Conservation (phyloP, 2,888 invertebrate genomes). For the Netelia melanura region DNA sequence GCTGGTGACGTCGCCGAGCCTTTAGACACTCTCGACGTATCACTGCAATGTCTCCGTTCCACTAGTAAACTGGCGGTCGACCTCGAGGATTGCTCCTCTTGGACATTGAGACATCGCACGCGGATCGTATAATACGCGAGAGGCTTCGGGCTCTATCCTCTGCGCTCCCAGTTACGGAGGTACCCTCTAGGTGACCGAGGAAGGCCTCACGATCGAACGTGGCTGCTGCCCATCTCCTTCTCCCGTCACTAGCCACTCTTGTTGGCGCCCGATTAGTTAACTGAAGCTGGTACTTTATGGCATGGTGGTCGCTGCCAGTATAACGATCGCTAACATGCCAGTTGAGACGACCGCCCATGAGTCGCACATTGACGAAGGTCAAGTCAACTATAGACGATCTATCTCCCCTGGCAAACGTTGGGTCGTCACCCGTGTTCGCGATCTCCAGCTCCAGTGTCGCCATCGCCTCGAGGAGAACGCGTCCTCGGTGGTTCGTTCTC, state of each 20-base stretch:
- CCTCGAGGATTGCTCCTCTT: not conserved
- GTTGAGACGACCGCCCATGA: not conserved
- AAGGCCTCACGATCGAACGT: not conserved
- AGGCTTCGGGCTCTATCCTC: not conserved
- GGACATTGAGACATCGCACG: slow-evolving; percentile 8
- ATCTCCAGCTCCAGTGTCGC: slow-evolving; percentile 56
- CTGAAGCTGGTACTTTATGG: slow-evolving; percentile 18
- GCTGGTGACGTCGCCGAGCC: too few species aligned
- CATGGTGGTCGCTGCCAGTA: slow-evolving; percentile 30
- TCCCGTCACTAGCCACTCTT: not conserved
- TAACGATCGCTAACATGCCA: slow-evolving; percentile 14
- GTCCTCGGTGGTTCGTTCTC: slow-evolving; percentile 63
- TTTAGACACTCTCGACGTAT: too few species aligned
- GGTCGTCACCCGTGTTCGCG: slow-evolving; percentile 57
- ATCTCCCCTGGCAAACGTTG: slow-evolving; percentile 60
- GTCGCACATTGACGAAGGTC: slow-evolving; percentile 50
- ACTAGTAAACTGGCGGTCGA: too few species aligned
- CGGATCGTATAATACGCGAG: not conserved
- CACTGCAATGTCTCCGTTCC: too few species aligned
- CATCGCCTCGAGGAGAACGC: slow-evolving; percentile 47
- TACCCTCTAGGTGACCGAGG: not conserved
- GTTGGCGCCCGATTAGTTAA: slow-evolving; percentile 4
- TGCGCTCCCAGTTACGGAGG: not conserved
- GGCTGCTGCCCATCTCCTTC: slow-evolving; percentile 10
- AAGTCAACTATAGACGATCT: slow-evolving; percentile 65